Evolutionary conservation across 2,797 vertebrate genomes (phyloP).

Genomic region (Danio aesculapii): DNA sequence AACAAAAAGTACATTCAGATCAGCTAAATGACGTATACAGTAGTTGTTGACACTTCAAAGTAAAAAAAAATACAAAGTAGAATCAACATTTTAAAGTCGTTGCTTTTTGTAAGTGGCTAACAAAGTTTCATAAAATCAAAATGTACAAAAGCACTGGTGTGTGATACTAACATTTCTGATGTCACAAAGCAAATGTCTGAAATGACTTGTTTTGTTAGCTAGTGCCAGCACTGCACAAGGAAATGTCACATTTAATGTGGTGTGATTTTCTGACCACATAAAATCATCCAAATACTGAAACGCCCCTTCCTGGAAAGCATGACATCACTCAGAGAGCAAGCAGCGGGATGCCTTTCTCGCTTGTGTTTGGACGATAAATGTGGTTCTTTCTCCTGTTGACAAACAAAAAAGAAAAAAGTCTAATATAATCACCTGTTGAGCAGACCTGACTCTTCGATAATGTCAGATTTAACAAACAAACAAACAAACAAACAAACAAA

Average conservation of each 20-base stretch:
- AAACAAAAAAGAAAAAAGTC: slow-evolving; percentile 50
- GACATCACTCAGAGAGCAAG: slow-evolving; percentile 45
- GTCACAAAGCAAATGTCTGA: not conserved
- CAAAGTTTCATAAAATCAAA: not conserved
- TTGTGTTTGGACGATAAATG: slow-evolving; percentile 26
- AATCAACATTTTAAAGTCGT: not conserved
- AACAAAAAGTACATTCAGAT: not conserved
- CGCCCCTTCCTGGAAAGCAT: not conserved
- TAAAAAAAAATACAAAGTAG: not conserved
- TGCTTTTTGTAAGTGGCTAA: not conserved
- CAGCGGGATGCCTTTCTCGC: slow-evolving; percentile 58
- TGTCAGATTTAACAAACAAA: not conserved
- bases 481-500: too few species aligned
- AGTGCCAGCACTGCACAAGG: slow-evolving; percentile 10
- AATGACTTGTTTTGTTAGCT: not conserved
- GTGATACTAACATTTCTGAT: not conserved
- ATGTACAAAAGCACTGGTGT: too few species aligned
- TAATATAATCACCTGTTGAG: not conserved
- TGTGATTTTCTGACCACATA: not conserved
- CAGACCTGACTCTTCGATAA: not conserved
- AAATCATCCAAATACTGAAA: not conserved
- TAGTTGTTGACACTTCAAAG: not conserved
- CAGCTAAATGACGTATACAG: not conserved
- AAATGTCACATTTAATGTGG: not conserved
- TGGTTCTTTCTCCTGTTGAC: slow-evolving; percentile 56